Percentiles rank a stretch among this genome's conserved stretches.
These are phyloP conservation scores for Xiphophorus couchianus DNA, from an alignment of 2,113 vertebrate genomes.

Conservation along the genomic window DNA sequence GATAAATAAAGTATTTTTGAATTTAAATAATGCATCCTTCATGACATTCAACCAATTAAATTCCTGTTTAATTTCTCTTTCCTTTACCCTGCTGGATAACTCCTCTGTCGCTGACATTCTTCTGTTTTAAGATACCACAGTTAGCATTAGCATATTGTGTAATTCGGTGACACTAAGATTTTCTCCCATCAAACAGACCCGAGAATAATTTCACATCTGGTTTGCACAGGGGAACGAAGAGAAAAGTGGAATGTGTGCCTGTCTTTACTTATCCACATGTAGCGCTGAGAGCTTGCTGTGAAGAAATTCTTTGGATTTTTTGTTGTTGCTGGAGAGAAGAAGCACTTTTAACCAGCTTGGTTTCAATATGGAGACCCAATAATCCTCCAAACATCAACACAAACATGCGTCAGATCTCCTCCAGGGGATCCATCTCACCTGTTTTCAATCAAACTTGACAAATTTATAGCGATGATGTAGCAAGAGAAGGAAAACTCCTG, in stretches of 20 bases:
- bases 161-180: background rate
- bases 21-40: too few species aligned
- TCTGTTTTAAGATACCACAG: background rate
- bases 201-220: background rate
- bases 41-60: too few species aligned
- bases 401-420: background rate
- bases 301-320: constrained; percentile 5
- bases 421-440: background rate
- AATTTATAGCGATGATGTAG: background rate
- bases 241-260: background rate
- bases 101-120: background rate
- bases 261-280: constrained; percentile 3
- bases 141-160: background rate
- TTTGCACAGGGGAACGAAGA: background rate
- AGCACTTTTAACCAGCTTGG: background rate
- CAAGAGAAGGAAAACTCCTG: background rate
- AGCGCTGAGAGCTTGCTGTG: background rate
- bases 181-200: background rate
- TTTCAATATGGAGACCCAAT: constrained; percentile 7
- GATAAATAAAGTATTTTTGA: too few species aligned
- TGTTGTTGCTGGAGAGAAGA: background rate
- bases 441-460: background rate
- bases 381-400: background rate
- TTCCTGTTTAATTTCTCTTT: too few species aligned
- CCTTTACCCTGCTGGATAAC: too few species aligned